A percentile compares a stretch with the other conserved stretches of the same genome.
These are phyloP conservation scores for Brachylomia viminalis DNA, from an alignment of 2,888 invertebrate genomes.

Conservation along the genomic window DNA sequence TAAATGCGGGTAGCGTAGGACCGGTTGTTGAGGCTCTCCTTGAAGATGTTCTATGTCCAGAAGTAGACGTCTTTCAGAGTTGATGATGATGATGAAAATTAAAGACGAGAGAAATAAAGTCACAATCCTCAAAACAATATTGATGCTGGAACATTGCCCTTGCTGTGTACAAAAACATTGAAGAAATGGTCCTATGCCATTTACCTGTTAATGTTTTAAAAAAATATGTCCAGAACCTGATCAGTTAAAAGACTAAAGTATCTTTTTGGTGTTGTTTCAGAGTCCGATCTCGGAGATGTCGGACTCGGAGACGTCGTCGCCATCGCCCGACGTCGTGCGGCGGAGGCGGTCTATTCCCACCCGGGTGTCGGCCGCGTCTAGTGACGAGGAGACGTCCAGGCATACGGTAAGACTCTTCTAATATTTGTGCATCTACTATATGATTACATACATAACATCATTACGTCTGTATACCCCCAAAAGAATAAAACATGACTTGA, in stretches of 20 bases:
- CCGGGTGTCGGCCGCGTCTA: constrained; percentile 85
- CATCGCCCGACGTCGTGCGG: constrained; percentile 78
- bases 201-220: neutral
- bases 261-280: constrained; percentile 67
- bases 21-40: neutral
- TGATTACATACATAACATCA: neutral
- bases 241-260: neutral
- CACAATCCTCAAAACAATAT: neutral
- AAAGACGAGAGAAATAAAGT: neutral
- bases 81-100: neutral
- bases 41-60: neutral
- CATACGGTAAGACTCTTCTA: constrained; percentile 71
- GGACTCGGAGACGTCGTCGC: constrained; percentile 89
- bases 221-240: neutral
- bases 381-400: constrained; percentile 83
- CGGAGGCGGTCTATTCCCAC: constrained; percentile 80
- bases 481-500: neutral
- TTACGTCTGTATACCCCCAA: neutral
- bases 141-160: neutral
- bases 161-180: neutral
- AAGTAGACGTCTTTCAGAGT: neutral
- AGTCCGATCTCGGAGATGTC: constrained; percentile 91
- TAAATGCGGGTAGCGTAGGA: neutral
- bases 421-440: neutral
- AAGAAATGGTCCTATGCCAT: neutral